Base-by-base conservation (phyloP, 1,140 invertebrate species). In the Helicoverpa zea region DNA sequence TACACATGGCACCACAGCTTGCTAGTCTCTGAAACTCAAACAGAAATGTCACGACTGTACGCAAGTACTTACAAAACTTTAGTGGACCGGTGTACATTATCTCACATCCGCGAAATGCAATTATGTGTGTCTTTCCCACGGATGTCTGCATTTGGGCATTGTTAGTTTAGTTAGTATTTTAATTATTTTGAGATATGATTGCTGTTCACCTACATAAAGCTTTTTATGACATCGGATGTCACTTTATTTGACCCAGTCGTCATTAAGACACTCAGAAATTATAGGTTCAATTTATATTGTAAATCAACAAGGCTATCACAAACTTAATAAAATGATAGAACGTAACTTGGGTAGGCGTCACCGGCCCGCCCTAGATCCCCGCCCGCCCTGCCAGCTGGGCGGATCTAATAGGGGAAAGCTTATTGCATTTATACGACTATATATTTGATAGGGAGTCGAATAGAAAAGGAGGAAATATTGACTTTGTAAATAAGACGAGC, bases 91-190 rank as follows among this genome's bases (percentile, higher is more conserved):
- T 81, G 81, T 80, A 74, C 68, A 68, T 80, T 91, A 92, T 88
- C 89, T 90, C 90, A 89, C 87, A 86, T 93, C 90, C 92, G 90
- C 87, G 82, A 83, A 73, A 78, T 84, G 86, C 85, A 88, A 89
- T 87, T 88, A 88, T 92, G 89, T 89, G 84, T 91, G 83, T 86
- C 72, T 91, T 94, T 94, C 92, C 81, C 92, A 94, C 89, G 92
- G 88, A 88, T 86, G 74, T 81, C 72, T 29, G 58, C 54, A 13
- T 74, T 18, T 74, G 54, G 72, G 18, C 30, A 74, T 74, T 43
- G 29, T 58, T 18, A 43, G 23, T 23, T 16, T 47, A 2, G 29
- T 16, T 43, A 51, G 52, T 43, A 52, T 10, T 73, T 35, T 56
- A 43, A 35, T 56, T 12, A 58, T 43, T 52, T 73, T 58, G 52